These are phyloP conservation scores for Drosophila setosimentum DNA, from an alignment of 2,888 invertebrate species.

Conservation along the genomic window DNA sequence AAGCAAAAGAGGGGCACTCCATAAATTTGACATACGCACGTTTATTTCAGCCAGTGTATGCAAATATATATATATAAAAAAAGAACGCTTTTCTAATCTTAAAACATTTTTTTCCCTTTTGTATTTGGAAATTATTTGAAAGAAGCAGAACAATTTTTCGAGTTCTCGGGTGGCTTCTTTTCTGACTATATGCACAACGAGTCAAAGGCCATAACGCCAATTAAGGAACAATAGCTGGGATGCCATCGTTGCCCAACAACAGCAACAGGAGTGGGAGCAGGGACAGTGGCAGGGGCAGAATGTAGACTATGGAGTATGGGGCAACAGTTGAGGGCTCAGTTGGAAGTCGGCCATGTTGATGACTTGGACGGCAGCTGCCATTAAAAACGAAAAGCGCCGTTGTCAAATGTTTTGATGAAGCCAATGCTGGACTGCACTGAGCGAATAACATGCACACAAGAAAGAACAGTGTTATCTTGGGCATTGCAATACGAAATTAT, in stretches of 20 bases:
- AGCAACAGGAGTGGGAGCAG: neutral
- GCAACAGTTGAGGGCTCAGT: neutral
- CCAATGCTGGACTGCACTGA: conserved; percentile 34
- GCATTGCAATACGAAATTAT: neutral
- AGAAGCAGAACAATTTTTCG: neutral
- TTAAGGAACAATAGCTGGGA: conserved; percentile 73
- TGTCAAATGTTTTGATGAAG: conserved; percentile 71
- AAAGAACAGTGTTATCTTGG: neutral
- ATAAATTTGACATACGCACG: conserved; percentile 6
- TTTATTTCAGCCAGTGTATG: conserved; percentile 2
- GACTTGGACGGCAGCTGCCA: conserved; percentile 53
- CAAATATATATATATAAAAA: too few species aligned
- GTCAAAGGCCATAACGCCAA: conserved; percentile 62
- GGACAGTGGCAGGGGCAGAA: accelerated
- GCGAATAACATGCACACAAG: neutral
- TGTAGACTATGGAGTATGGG: neutral
- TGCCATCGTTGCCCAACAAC: conserved; percentile 11
- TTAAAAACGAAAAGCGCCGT: conserved; percentile 65
- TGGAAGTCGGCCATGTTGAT: conserved; percentile 27
- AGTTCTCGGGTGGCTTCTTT: neutral
- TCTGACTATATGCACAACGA: conserved; percentile 16
- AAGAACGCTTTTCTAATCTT: neutral
- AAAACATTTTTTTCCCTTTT: neutral
- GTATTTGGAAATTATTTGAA: neutral
- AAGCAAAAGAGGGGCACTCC: neutral